phyloP scores from a whole-genome alignment of 2,797 vertebrate species.

The Euthynnus affinis region DNA sequence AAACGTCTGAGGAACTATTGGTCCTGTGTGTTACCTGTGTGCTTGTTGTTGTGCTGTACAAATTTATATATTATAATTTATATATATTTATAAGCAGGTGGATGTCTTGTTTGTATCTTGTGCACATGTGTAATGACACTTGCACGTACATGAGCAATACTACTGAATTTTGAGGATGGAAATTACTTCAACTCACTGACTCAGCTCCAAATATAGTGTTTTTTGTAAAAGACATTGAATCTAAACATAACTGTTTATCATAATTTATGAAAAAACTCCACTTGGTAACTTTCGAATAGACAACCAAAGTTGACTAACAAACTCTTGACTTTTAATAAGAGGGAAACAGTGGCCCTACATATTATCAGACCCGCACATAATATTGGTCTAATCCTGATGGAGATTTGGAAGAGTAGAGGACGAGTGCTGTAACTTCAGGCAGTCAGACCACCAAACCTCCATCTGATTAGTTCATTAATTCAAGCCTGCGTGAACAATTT shows the following conservation, averaged over 20 bases:
- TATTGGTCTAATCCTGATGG: conserved; percentile 11
- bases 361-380: conserved; percentile 13
- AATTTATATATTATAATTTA: too few relatives aligned
- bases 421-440: conserved; percentile 63
- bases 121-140: not conserved
- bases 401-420: conserved; percentile 58
- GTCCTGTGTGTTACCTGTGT: too few relatives aligned
- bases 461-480: conserved; percentile 78
- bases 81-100: not conserved
- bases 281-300: not conserved
- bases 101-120: not conserved
- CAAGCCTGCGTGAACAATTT: conserved; percentile 73
- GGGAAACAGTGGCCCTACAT: not conserved
- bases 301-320: not conserved
- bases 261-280: not conserved
- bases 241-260: not conserved
- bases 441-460: conserved; percentile 72
- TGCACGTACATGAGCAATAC: not conserved
- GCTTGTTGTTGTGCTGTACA: not conserved
- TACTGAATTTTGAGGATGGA: too few relatives aligned
- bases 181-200: not conserved
- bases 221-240: conserved; percentile 15
- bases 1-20: too few relatives aligned
- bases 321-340: conserved; percentile 10
- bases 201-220: not conserved